Conservation (phyloP, 2,113 vertebrate species). For the Collichthys lucidus region DNA sequence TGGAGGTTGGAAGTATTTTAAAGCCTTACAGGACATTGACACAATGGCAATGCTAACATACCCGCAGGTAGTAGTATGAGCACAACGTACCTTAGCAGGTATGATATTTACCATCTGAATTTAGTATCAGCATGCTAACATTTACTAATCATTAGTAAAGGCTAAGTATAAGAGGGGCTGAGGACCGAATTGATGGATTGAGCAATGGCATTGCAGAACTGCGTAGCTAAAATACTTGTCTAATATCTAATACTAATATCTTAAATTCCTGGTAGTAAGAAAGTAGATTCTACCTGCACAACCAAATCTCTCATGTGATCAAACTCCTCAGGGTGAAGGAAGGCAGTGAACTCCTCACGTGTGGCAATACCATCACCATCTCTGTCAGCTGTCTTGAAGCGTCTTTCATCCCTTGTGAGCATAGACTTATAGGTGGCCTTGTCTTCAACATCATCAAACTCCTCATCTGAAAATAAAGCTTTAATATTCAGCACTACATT, state of each 20-base stretch:
- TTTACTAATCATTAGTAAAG: too few relatives aligned
- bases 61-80: too few relatives aligned
- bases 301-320: conserved; percentile 88
- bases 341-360: conserved; percentile 90
- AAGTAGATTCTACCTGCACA: conserved; percentile 78
- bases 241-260: too few relatives aligned
- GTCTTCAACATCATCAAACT: conserved; percentile 88
- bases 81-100: too few relatives aligned
- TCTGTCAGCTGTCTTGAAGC: conserved; percentile 87
- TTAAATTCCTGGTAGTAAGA: not conserved
- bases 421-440: conserved; percentile 87
- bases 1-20: too few relatives aligned
- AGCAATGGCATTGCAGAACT: not conserved
- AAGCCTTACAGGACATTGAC: too few relatives aligned
- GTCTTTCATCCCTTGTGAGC: conserved; percentile 87
- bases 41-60: too few relatives aligned
- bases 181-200: not conserved
- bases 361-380: conserved; percentile 87
- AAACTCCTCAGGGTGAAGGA: conserved; percentile 92
- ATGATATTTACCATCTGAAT: too few relatives aligned
- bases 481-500: not conserved
- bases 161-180: too few relatives aligned
- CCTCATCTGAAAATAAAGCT: conserved; percentile 76
- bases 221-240: not conserved
- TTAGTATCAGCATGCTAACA: too few relatives aligned